Evolutionary conservation across 2,113 vertebrate genomes (phyloP).

Genomic region (Dryoscopus gambensis): DNA sequence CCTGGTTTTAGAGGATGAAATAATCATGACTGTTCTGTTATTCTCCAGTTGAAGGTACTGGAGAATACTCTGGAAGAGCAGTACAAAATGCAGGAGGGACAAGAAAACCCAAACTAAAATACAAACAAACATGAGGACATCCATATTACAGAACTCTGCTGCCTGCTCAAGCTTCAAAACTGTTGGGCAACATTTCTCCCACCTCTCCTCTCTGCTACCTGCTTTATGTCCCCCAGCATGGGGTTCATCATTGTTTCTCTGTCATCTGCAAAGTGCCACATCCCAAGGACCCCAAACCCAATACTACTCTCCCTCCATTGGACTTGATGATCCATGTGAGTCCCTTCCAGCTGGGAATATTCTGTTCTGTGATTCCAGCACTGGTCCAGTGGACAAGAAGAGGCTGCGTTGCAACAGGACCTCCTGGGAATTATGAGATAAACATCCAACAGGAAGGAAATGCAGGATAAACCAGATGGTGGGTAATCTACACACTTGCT

Average conservation of each 20-base stretch:
- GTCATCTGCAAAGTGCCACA: not conserved
- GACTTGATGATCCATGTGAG: not conserved
- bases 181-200: not conserved
- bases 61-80: not conserved
- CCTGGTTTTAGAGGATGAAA: not conserved
- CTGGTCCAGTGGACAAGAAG: accelerated
- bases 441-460: not conserved
- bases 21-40: not conserved
- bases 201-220: not conserved
- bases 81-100: not conserved
- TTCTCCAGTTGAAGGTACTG: not conserved
- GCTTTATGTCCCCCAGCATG: not conserved
- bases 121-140: not conserved
- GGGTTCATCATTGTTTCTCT: not conserved
- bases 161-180: not conserved
- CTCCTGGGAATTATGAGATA: not conserved
- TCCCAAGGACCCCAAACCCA: not conserved
- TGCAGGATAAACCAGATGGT: not conserved
- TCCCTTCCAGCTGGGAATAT: not conserved
- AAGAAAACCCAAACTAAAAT: not conserved
- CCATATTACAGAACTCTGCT: not conserved
- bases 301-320: not conserved
- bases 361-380: not conserved
- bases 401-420: not conserved
- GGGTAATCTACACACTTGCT: not conserved